Evolutionary conservation across 35 echinoderm and acorn worm genomes (phyloP), one percentile per base, ranked within the genome.

Genomic region (Heliocidaris tuberculata): DNA sequence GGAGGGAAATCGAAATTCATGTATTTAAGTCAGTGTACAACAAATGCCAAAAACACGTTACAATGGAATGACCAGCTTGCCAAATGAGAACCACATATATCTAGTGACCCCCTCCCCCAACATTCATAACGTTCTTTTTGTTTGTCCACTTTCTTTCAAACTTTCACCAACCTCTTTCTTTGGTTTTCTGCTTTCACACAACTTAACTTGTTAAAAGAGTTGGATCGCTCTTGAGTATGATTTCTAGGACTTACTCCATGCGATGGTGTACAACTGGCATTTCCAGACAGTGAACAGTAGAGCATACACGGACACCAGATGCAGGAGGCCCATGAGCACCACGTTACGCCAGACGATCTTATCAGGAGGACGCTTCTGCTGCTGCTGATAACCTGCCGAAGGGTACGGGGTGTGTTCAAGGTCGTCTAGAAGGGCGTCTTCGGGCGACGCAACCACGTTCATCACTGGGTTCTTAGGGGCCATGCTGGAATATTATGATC

Each of bases 311-410:
- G 94, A 95, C 13, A 90, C 54, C 0, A 95, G 54, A 70, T 95
- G 94, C 50, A 95, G 21, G 30, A 90, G 48, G 9, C 87, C 87
- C 94, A 95, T 95, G 13, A 95, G 21, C 4, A 95, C 19, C 29
- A 95, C 94, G 88, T 95, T 95, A 19, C 94, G 49, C 94, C 94
- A 95, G 30, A 95, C 94, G 42, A 95, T 95, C 87, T 54, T 30
- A 16, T 48, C 24, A 35, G 31, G 86, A 31, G 59, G 49, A 5
- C 35, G 94, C 94, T 95, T 47, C 50, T 52, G 32, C 13, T 92
- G 32, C 13, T 54, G 49, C 2, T 35, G 27, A 24, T 59, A 90
- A 2, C 32, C 49, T 12, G 42, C 87, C 12, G 60, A 19, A 1
- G 61, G 94, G 86, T 42, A 60, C 27, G 86, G 31, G 21, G 19